Evolutionary conservation across 2,113 vertebrate genomes (phyloP).

Genomic region (Stegostoma tigrinum): DNA sequence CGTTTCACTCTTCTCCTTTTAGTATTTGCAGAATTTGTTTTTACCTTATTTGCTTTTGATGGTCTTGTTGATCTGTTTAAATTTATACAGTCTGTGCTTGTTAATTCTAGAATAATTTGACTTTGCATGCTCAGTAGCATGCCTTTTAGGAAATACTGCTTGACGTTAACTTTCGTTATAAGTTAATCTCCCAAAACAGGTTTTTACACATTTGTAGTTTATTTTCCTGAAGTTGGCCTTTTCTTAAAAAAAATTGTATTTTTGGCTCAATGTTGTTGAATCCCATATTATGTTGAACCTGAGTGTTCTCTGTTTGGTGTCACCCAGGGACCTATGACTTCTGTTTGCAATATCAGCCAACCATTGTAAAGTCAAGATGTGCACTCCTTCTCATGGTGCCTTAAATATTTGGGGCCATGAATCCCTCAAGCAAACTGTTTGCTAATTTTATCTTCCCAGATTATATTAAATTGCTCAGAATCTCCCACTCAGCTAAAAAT

Average conservation of each 20-base stretch:
- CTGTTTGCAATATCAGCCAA: not conserved
- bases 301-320: not conserved
- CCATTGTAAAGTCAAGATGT: not conserved
- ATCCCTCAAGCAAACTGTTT: not conserved
- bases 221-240: not conserved
- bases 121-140: not conserved
- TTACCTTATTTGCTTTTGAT: not conserved
- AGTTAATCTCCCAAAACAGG: not conserved
- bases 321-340: not conserved
- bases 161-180: too few relatives aligned
- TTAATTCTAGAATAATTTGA: not conserved
- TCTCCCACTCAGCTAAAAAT: not conserved
- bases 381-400: too few relatives aligned
- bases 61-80: not conserved
- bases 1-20: not conserved
- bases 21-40: not conserved
- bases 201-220: not conserved
- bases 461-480: not conserved
- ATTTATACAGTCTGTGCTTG: not conserved
- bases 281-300: not conserved
- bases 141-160: not conserved
- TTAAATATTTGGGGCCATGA: not conserved
- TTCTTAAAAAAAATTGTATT: not conserved
- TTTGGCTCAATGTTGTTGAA: not conserved
- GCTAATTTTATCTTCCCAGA: not conserved